Evolutionary conservation across 2,797 vertebrate species (phyloP), one percentile per base, ranked within the genome.

Genomic region (Mycteria americana): DNA sequence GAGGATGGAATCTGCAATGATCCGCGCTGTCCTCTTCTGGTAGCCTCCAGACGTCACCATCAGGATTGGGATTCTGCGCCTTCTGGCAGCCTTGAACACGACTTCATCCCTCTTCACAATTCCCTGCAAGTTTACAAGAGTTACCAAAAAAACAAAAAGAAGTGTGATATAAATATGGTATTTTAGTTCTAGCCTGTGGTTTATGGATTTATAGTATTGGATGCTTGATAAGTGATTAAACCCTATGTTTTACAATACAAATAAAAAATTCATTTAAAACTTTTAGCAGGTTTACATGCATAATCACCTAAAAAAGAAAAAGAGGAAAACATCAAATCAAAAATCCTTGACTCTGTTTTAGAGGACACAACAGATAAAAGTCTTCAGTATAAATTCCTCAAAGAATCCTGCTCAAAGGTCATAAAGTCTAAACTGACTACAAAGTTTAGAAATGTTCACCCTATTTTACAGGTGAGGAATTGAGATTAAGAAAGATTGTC

Each of bases 1-100:
- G 43, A 99, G 98, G 95, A 99, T 99, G 95, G 99, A 99, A 98
- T 99, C 99, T 0, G 99, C 99, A 27, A 99, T 99, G 96, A 99
- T 99, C 25, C 99, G 98, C 0, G 99, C 99, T 0, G 99, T 99
- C 90, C 98, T 98, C 98, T 99, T 99, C 98, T 99, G 99, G 97
- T 99, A 99, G 13, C 99, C 99, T 0, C 99, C 99, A 0, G 99
- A 99, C 0, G 99, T 99, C 94, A 99, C 98, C 99, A 99, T 99
- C 67, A 99, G 98, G 88, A 99, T 98, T 14, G 99, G 99, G 57
- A 99, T 96, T 6, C 97, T 97, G 12, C 96, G 98, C 19, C 95
- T 95, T 15, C 98, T 97, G 3, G 99, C 99, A 6, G 98, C 97
- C 62, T 97, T 98, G 98, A 99, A 99, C 89, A 99, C 98, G 0